These are phyloP conservation scores for Caenorhabditis brenneri DNA, from an alignment of 1,140 invertebrate genomes.

Conservation along the genomic window DNA sequence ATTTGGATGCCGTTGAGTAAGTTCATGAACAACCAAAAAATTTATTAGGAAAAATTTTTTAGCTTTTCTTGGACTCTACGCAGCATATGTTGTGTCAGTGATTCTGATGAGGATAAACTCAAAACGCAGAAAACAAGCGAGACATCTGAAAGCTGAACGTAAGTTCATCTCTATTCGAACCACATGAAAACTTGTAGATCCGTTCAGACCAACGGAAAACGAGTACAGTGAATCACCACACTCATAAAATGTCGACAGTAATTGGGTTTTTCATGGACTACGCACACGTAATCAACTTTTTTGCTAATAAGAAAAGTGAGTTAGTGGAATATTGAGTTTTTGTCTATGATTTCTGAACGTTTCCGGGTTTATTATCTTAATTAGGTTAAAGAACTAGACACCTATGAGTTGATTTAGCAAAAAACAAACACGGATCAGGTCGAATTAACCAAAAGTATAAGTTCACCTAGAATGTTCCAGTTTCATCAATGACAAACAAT, in stretches of 20 bases:
- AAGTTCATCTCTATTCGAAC: background rate
- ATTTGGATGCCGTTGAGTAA: conserved; percentile 73
- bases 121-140: background rate
- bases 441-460: background rate
- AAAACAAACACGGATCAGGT: too few relatives aligned
- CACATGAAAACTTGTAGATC: background rate
- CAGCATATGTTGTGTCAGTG: conserved; percentile 76
- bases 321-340: too few relatives aligned
- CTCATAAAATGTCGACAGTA: conserved; percentile 8
- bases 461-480: background rate
- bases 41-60: conserved; percentile 52
- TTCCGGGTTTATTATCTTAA: too few relatives aligned
- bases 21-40: conserved; percentile 59
- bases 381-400: too few relatives aligned
- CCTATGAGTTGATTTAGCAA: too few relatives aligned
- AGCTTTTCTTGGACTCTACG: conserved; percentile 76
- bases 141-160: background rate
- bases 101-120: conserved; percentile 66
- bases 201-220: background rate
- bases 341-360: too few relatives aligned
- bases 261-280: conserved; percentile 32
- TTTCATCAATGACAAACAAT: conserved; percentile 1
- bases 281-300: conserved; percentile 5
- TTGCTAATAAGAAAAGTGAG: conserved; percentile 22
- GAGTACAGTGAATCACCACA: conserved; percentile 16